Conservation (phyloP, 2,113 vertebrate genomes). For the Balaenoptera acutorostrata region DNA sequence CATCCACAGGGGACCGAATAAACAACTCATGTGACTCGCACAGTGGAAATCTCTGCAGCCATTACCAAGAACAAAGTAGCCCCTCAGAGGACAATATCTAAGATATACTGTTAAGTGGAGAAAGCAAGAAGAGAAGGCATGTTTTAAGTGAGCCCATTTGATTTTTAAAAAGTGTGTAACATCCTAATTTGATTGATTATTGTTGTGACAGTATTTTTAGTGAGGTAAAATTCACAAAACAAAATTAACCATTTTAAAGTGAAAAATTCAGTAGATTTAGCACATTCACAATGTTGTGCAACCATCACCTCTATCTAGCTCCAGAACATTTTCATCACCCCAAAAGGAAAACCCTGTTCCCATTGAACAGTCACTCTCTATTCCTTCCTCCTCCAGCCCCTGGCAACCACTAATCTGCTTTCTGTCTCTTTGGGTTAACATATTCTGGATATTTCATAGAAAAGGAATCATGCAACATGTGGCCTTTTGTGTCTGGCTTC, state of each 20-base stretch:
- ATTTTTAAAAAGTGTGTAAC: neutral
- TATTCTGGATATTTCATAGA: neutral
- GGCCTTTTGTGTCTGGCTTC: neutral
- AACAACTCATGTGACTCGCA: neutral
- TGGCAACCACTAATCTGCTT: neutral
- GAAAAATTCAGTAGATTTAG: neutral
- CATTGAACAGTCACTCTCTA: neutral
- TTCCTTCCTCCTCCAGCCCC: neutral
- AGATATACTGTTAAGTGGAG: neutral
- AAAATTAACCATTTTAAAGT: neutral
- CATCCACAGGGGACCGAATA: neutral
- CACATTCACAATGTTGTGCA: neutral
- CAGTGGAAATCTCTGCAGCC: neutral
- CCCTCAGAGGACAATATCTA: neutral
- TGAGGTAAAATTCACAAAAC: neutral
- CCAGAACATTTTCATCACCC: neutral
- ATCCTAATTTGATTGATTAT: neutral
- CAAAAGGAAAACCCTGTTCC: neutral
- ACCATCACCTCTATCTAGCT: neutral
- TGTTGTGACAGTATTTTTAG: neutral
- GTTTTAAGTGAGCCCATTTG: neutral
- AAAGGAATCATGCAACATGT: neutral
- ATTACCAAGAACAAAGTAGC: neutral
- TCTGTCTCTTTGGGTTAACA: neutral
- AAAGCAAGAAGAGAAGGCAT: neutral